Evolutionary conservation across 2,797 vertebrate genomes (phyloP).

Genomic region (Serranus cabrilla): DNA sequence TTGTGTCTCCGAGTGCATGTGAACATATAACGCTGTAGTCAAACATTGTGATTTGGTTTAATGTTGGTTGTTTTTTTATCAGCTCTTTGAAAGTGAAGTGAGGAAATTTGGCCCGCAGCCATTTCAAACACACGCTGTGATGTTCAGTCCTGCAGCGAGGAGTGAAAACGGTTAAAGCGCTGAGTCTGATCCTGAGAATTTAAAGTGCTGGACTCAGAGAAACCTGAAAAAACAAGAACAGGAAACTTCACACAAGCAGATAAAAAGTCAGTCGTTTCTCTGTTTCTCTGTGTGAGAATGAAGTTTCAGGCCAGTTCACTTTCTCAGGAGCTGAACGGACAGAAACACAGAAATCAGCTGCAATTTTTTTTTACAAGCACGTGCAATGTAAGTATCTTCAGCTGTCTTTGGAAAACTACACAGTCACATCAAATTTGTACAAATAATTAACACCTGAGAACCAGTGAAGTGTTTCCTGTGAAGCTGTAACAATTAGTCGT

Average conservation of each 20-base stretch:
- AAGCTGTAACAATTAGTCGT: not conserved
- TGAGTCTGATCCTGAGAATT: slow-evolving; percentile 30
- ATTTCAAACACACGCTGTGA: slow-evolving; percentile 1
- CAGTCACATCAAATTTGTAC: not conserved
- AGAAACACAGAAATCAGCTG: not conserved
- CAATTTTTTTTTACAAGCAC: not conserved
- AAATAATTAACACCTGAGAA: slow-evolving; percentile 23
- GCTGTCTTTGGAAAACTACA: slow-evolving; percentile 5
- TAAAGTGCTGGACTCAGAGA: slow-evolving; percentile 28
- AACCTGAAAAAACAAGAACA: slow-evolving; percentile 31
- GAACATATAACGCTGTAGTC: slow-evolving; percentile 1
- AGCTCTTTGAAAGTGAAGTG: not conserved
- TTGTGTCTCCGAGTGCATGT: not conserved
- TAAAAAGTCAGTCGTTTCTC: not conserved
- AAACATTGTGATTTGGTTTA: slow-evolving; percentile 4
- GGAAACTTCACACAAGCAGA: slow-evolving; percentile 4
- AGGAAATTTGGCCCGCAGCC: slow-evolving; percentile 25
- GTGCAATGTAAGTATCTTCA: not conserved
- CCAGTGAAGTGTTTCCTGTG: not conserved
- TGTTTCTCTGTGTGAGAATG: not conserved
- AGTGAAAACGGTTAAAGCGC: slow-evolving; percentile 18
- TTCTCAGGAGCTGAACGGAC: not conserved
- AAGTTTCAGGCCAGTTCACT: not conserved
- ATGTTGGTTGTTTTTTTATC: slow-evolving; percentile 7
- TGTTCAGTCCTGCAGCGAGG: slow-evolving; percentile 6